phyloP scores from a whole-genome alignment of 2,888 invertebrate species.

The Ormyrus rosae region DNA sequence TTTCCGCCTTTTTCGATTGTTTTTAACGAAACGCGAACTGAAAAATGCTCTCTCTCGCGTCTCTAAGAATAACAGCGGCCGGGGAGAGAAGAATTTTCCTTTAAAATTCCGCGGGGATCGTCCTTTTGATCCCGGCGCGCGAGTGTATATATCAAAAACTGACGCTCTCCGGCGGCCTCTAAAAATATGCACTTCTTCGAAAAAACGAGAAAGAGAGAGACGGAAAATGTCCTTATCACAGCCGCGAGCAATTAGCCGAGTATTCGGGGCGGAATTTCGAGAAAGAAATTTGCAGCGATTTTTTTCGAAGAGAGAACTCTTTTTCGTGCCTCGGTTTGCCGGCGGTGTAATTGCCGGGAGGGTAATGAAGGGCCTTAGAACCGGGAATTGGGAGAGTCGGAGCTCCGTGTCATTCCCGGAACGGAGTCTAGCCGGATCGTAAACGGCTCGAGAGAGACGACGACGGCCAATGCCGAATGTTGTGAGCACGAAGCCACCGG shows the following conservation, averaged over 20 bases:
- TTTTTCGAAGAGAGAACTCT: conserved; percentile 34
- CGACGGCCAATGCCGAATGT: too few relatives aligned
- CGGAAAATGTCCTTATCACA: neutral
- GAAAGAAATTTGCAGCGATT: conserved; percentile 1
- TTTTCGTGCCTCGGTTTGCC: neutral
- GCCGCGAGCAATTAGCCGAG: neutral
- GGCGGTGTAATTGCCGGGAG: conserved; percentile 31
- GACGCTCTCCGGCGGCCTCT: neutral
- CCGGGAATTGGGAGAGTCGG: conserved; percentile 56
- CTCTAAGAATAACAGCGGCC: neutral
- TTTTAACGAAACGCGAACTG: too few relatives aligned
- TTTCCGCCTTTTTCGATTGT: too few relatives aligned
- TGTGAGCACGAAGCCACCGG: neutral
- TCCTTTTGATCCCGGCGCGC: neutral
- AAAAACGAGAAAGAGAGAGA: too few relatives aligned
- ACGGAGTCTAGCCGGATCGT: conserved; percentile 12
- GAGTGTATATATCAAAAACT: conserved; percentile 6
- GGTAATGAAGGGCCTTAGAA: conserved; percentile 59
- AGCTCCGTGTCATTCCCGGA: conserved; percentile 53
- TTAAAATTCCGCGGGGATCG: conserved; percentile 20
- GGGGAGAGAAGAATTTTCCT: conserved; percentile 10
- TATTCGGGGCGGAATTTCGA: neutral
- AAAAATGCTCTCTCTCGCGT: neutral
- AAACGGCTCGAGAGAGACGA: too few relatives aligned
- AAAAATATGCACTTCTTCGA: too few relatives aligned